Percentiles rank a stretch among this genome's conserved stretches.
phyloP scores from a whole-genome alignment of 2,888 invertebrate species.

The Calameuta idolon region DNA sequence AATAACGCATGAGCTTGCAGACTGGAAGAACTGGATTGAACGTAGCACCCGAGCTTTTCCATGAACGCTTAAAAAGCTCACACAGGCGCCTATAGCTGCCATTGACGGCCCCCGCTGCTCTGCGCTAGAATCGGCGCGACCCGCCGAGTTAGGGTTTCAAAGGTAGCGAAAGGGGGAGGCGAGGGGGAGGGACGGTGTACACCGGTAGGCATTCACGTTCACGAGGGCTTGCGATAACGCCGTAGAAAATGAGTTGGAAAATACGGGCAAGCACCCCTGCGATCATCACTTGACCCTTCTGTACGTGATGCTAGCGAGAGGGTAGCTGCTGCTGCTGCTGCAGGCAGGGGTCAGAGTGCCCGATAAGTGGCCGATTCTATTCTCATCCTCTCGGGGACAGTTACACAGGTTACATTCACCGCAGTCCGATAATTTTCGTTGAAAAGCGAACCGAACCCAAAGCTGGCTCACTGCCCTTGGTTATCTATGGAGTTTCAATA shows the following conservation, averaged over 20 bases:
- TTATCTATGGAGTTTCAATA: not conserved
- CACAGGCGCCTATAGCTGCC: not conserved
- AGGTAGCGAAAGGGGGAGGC: not conserved
- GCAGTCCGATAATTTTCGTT: slow-evolving; percentile 52
- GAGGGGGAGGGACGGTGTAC: not conserved
- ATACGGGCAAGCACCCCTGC: slow-evolving; percentile 50
- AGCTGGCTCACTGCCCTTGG: not conserved
- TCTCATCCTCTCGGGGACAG: slow-evolving; percentile 53
- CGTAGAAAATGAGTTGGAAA: slow-evolving; percentile 57
- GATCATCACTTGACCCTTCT: slow-evolving; percentile 52
- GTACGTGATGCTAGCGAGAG: slow-evolving; percentile 16
- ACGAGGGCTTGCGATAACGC: slow-evolving; percentile 53
- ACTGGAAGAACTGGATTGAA: not conserved
- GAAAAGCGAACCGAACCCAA: slow-evolving; percentile 42
- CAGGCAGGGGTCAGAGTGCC: slow-evolving; percentile 32
- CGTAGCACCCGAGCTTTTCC: not conserved
- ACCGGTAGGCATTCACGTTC: slow-evolving; percentile 51
- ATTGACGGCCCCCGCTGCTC: not conserved
- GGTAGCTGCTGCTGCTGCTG: slow-evolving; percentile 11
- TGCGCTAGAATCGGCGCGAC: slow-evolving; percentile 26
- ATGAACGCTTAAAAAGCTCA: not conserved
- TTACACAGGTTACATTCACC: slow-evolving; percentile 52
- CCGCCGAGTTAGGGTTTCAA: slow-evolving; percentile 45
- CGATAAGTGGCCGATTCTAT: slow-evolving; percentile 56
- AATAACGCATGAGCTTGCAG: not conserved